phyloP scores from a whole-genome alignment of 1,140 invertebrate genomes.

The Oncopodura yosiiana region DNA sequence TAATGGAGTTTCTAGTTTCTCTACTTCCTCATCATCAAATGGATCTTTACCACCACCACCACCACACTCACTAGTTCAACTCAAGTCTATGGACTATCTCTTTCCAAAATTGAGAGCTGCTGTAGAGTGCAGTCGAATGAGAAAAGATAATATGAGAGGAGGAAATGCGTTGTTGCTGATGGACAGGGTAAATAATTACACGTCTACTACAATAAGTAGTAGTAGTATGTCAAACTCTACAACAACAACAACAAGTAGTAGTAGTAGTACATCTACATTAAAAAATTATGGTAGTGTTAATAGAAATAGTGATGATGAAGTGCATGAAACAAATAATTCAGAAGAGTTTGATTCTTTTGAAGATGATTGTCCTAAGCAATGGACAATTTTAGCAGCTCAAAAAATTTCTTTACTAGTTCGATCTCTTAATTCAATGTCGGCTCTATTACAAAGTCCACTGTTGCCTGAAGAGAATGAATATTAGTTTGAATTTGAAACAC shows the following conservation, averaged over 20 bases:
- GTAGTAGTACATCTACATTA: slow-evolving; percentile 12
- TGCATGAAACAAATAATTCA: slow-evolving; percentile 9
- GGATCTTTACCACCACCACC: neutral
- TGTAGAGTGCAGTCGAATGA: slow-evolving; percentile 14
- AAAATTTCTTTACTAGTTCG: slow-evolving; percentile 21
- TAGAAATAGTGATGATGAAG: slow-evolving; percentile 8
- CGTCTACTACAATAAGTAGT: neutral
- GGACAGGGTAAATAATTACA: neutral
- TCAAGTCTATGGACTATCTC: slow-evolving; percentile 12
- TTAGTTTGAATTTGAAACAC: too few relatives aligned
- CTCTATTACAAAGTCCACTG: slow-evolving; percentile 32
- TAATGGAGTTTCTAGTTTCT: neutral
- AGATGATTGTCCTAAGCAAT: neutral
- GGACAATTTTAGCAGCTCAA: slow-evolving; percentile 11
- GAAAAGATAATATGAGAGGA: slow-evolving; percentile 7
- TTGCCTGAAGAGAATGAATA: slow-evolving; percentile 37
- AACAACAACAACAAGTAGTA: slow-evolving; percentile 3
- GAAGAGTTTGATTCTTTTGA: neutral
- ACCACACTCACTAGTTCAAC: neutral
- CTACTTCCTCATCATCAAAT: neutral
- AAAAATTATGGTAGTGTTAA: slow-evolving; percentile 10
- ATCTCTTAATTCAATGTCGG: slow-evolving; percentile 28
- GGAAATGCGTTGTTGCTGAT: neutral
- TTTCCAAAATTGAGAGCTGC: slow-evolving; percentile 28
- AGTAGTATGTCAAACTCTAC: slow-evolving; percentile 8